Conservation (phyloP, 2,888 invertebrate species). For the Dorcus parallelipipedus region DNA sequence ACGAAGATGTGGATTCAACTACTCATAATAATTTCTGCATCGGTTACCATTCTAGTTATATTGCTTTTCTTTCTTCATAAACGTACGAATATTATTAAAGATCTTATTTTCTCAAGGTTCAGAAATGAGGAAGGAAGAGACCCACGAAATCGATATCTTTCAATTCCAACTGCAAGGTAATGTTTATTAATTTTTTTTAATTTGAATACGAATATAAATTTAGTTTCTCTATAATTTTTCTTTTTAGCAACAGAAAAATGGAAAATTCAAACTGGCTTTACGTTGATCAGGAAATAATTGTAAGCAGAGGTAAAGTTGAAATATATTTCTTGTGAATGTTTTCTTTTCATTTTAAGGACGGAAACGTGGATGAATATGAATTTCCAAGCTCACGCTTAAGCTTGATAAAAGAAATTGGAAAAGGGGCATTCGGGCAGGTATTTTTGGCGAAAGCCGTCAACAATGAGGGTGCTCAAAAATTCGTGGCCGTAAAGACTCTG, state of each 20-base stretch:
- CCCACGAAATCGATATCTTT: not conserved
- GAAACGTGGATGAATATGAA: conserved; percentile 35
- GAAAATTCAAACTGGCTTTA: conserved; percentile 1
- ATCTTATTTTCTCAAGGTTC: no score
- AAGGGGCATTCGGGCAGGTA: conserved; percentile 75
- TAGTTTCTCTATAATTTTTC: not conserved
- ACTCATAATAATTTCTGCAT: no score
- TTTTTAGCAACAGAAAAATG: not conserved
- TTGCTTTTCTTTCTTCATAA: no score
- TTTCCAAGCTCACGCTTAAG: conserved; percentile 47
- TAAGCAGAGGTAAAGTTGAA: conserved; percentile 23
- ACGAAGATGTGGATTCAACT: no score
- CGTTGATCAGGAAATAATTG: not conserved
- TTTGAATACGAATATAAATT: not conserved
- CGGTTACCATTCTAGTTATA: no score
- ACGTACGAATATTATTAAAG: no score
- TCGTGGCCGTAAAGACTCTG: conserved; percentile 73
- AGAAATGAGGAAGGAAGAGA: no score
- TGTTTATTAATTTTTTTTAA: not conserved
- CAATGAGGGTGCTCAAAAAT: conserved; percentile 49
- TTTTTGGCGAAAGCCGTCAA: conserved; percentile 62
- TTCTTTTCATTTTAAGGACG: conserved; percentile 21
- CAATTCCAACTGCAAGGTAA: not conserved
- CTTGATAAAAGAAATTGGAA: conserved; percentile 60
- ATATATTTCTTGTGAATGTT: not conserved